A percentile compares a stretch with the other conserved stretches of the same genome.
Conservation (phyloP, 2,113 vertebrate species). For the Sphaerodactylus townsendi region DNA sequence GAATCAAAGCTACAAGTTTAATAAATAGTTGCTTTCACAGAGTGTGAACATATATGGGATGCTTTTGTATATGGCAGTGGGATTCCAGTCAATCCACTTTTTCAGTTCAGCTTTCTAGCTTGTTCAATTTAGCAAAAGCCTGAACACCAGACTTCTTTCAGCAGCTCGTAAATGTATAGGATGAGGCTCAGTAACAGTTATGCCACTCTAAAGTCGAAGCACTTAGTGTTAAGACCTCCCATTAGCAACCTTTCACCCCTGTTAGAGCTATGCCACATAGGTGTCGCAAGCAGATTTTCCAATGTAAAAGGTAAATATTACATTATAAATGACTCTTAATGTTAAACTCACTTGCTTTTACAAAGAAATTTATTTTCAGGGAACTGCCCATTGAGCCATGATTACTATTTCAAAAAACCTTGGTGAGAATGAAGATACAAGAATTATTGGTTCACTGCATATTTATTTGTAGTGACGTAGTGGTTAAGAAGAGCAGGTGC, state of each 20-base stretch:
- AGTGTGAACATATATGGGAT: neutral
- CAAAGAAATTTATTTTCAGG: neutral
- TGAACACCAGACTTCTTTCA: neutral
- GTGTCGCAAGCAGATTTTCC: neutral
- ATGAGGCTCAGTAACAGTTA: neutral
- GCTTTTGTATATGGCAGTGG: slow-evolving; percentile 3
- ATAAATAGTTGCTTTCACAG: slow-evolving; percentile 7
- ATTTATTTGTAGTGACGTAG: too few species aligned
- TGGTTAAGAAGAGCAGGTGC: too few species aligned
- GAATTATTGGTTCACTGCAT: neutral
- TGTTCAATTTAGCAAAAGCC: slow-evolving; percentile 12
- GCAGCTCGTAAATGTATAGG: neutral
- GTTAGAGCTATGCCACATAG: neutral
- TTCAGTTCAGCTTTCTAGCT: slow-evolving; percentile 4
- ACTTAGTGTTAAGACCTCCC: neutral
- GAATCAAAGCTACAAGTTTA: neutral
- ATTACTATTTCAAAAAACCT: neutral
- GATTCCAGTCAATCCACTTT: slow-evolving; percentile 27
- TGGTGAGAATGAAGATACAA: neutral
- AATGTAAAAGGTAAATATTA: neutral
- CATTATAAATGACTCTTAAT: neutral
- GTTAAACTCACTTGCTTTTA: neutral
- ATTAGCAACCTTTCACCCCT: neutral
- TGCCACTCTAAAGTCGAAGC: neutral
- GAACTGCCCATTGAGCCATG: neutral